Evolutionary conservation across 2,113 vertebrate genomes (phyloP).

Genomic region (Chloebia gouldiae): DNA sequence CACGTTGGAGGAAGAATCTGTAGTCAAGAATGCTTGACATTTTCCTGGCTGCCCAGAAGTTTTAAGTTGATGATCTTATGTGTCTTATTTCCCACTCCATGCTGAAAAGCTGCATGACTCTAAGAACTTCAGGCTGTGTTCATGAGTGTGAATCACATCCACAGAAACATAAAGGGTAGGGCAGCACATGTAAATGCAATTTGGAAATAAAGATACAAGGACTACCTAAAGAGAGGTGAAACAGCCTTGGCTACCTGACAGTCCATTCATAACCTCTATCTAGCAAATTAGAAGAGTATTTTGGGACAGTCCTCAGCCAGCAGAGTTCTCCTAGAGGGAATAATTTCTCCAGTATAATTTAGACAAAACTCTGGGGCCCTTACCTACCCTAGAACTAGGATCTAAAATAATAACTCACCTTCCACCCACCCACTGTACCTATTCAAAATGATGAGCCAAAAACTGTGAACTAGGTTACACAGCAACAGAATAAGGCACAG

Average conservation of each 20-base stretch:
- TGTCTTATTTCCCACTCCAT: neutral
- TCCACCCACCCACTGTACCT: neutral
- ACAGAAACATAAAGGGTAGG: neutral
- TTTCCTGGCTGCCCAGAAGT: neutral
- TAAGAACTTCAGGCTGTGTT: neutral
- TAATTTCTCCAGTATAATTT: constrained; percentile 27
- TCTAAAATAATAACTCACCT: constrained; percentile 59
- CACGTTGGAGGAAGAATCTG: neutral
- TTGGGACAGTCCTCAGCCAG: neutral
- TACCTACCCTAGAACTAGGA: constrained; percentile 55
- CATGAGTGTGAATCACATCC: neutral
- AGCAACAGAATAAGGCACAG: neutral
- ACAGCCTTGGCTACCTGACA: neutral
- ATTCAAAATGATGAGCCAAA: constrained; percentile 12
- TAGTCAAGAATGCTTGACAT: neutral
- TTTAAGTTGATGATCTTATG: neutral
- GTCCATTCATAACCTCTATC: neutral
- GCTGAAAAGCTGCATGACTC: neutral
- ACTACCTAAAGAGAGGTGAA: neutral
- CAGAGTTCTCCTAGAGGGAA: constrained; percentile 16
- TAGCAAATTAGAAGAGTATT: neutral
- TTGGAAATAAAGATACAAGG: neutral
- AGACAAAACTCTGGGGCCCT: constrained; percentile 54
- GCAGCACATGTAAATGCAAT: neutral
- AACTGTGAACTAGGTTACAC: constrained; percentile 31